A percentile compares a stretch with the other conserved stretches of the same genome.
phyloP scores from a whole-genome alignment of 2,797 vertebrate species.

The Pipistrellus pipistrellus region DNA sequence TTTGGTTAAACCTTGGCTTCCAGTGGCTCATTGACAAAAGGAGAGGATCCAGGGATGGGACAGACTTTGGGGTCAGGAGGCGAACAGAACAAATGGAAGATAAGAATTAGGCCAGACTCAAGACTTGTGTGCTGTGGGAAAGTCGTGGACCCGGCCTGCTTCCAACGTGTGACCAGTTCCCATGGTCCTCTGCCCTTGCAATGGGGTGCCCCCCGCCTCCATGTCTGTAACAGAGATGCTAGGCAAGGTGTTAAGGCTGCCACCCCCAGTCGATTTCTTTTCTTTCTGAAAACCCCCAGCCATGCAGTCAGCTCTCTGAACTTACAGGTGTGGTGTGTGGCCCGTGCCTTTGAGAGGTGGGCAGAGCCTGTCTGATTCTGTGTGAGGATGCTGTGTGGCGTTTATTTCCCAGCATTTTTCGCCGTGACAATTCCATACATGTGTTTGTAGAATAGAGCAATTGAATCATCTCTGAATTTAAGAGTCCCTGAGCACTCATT shows the following conservation, averaged over 20 bases:
- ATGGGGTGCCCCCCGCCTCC: rapidly evolving
- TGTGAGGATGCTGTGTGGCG: neutral
- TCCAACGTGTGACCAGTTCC: neutral
- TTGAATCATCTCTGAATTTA: constrained; percentile 68
- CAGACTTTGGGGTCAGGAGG: neutral
- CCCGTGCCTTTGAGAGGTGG: neutral
- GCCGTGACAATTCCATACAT: constrained; percentile 53
- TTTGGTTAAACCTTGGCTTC: neutral
- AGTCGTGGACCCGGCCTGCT: neutral
- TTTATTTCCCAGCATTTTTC: constrained; percentile 66
- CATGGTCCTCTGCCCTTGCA: neutral
- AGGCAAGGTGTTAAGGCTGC: neutral
- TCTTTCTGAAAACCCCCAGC: neutral
- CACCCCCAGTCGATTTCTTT: neutral
- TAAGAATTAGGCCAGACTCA: neutral
- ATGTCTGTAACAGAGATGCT: neutral
- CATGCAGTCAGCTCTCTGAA: neutral
- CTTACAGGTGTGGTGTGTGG: neutral
- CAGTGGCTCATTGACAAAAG: neutral
- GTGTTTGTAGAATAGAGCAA: constrained; percentile 62
- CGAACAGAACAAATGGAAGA: neutral
- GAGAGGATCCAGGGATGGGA: neutral
- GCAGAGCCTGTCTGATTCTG: constrained; percentile 14
- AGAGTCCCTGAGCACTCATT: constrained; percentile 59
- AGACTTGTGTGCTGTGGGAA: neutral